Evolutionary conservation across 2,113 vertebrate genomes (phyloP).

Genomic region (Ramphastos sulfuratus): DNA sequence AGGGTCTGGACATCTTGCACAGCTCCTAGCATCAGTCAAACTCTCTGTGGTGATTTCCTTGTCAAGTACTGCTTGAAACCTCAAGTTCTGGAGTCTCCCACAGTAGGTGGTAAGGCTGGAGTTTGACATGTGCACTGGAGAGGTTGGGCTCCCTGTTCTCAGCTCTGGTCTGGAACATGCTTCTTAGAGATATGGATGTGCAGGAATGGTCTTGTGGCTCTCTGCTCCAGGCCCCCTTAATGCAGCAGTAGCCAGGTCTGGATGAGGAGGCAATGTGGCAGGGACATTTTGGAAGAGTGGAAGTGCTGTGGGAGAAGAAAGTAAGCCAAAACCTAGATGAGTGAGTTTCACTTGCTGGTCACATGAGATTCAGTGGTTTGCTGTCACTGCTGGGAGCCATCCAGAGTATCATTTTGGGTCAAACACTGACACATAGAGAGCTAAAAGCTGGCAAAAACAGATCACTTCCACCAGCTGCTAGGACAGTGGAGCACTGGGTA

Average conservation of each 20-base stretch:
- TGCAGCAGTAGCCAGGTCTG: neutral
- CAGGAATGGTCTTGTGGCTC: neutral
- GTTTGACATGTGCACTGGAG: rapidly evolving
- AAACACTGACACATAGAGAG: neutral
- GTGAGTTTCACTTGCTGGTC: neutral
- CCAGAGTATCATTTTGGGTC: conserved; percentile 4
- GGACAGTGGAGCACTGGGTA: neutral
- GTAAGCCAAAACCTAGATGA: neutral
- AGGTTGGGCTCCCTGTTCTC: rapidly evolving
- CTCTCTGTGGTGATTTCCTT: neutral
- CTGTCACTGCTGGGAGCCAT: neutral
- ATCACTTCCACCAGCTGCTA: neutral
- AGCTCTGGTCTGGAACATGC: neutral
- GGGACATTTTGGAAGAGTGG: neutral
- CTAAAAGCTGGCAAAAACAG: neutral
- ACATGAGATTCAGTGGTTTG: conserved; percentile 14
- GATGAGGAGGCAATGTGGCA: neutral
- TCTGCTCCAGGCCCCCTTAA: neutral
- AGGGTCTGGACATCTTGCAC: neutral
- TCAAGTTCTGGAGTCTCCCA: neutral
- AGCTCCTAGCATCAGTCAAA: neutral
- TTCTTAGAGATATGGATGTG: neutral
- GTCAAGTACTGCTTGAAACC: neutral
- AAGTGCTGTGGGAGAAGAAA: neutral
- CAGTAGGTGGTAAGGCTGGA: neutral